Base-by-base conservation (phyloP, 2,797 vertebrate genomes). In the Amniataba percoides region DNA sequence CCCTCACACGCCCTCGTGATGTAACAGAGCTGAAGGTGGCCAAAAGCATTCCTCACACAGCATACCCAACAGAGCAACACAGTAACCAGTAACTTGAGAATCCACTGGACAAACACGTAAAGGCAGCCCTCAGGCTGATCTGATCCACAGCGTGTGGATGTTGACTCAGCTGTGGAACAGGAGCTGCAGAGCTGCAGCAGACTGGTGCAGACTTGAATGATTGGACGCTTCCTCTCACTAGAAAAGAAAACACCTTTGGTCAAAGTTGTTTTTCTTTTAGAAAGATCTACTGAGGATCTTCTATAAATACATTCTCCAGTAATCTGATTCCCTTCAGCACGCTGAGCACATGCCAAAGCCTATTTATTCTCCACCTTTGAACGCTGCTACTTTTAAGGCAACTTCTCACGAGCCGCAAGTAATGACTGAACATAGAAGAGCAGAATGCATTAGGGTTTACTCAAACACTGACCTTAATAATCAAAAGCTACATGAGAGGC, bases 341-440 rank as follows among this genome's bases (percentile, higher is more conserved):
- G n/a, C 45, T 59, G 49, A 77, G 39, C 84, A 76, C 81, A 80
- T 83, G 85, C 88, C 82, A 87, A 84, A 85, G 81, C 65, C 88
- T 90, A 92, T 93, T 93, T 94, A 89, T 91, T 91, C 72, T 77
- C n/a, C 74, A 59, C 71, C 58, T 80, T 79, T 74, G 10, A 85
- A 71, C 72, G 59, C 67, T 62, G 34, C 49, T 74, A 71, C 74
- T 27, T 74, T 53, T 61, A 83, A 64, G 15, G 51, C 34, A 59
- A 58, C 70, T 77, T 58, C 81, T 82, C 49, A 45, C 6, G 4
- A 59, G 51, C 16, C 53, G 23, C 13, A n/a, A 27, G 31, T 23
- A 7, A 80, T 64, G 60, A 40, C 56, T 12, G 42, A 43, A 27
- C 6, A 19, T 16, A 65, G 39, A 25, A 62, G 3, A 31, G 25